Conservation (phyloP, 2,797 vertebrate species). For the Hybognathus amarus region DNA sequence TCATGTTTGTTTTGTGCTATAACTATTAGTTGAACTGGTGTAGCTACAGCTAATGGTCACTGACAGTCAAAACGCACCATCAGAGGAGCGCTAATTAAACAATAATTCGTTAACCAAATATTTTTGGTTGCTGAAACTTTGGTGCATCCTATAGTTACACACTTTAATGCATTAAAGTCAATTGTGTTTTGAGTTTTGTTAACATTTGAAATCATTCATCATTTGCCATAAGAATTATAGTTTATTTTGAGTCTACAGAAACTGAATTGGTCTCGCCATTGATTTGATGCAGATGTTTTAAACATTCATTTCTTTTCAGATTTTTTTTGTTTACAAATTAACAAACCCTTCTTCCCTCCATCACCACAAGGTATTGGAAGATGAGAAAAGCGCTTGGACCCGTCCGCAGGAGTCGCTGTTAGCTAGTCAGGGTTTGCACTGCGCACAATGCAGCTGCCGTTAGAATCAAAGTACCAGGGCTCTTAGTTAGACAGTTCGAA, state of each 20-base stretch:
- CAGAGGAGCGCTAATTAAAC: neutral
- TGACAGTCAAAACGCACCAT: neutral
- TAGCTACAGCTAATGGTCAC: neutral
- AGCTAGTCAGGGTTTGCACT: conserved; percentile 87
- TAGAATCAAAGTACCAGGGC: conserved; percentile 88
- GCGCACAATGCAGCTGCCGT: conserved; percentile 94
- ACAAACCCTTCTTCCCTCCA: conserved; percentile 77
- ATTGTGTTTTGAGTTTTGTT: neutral
- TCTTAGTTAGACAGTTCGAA: conserved; percentile 84
- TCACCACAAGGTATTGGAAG: conserved; percentile 79
- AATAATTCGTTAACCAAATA: neutral
- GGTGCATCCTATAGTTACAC: neutral
- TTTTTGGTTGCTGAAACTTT: neutral
- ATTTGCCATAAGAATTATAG: neutral
- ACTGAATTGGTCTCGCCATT: conserved; percentile 41
- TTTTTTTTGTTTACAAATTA: conserved; percentile 69
- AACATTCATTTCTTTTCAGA: conserved; percentile 62
- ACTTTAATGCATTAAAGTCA: neutral
- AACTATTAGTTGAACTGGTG: neutral
- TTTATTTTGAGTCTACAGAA: conserved; percentile 35
- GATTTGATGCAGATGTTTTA: conserved; percentile 20
- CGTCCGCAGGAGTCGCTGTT: conserved; percentile 70
- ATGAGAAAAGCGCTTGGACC: conserved; percentile 72
- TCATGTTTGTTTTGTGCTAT: neutral
- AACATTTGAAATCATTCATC: neutral